These are phyloP conservation scores for Clitarchus hookeri DNA, from an alignment of 2,888 invertebrate species.

Conservation along the genomic window DNA sequence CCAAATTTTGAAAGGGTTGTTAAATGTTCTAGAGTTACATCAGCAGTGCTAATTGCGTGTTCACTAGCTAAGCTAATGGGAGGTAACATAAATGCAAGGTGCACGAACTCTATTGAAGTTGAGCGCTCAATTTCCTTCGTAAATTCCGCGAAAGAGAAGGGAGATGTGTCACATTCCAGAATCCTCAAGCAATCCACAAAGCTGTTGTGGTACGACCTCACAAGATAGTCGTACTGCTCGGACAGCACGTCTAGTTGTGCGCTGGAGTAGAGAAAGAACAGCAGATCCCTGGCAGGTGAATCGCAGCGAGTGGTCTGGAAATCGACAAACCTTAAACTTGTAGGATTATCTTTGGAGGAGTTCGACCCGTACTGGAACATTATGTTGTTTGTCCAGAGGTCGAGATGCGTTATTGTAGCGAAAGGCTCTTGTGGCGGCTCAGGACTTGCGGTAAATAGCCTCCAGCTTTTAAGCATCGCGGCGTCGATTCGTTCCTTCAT, in stretches of 20 bases:
- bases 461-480: neutral
- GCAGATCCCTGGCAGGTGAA: constrained; percentile 11
- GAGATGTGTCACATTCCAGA: neutral
- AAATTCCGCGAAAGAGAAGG: neutral
- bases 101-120: neutral
- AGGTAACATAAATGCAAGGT: neutral
- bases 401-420: neutral
- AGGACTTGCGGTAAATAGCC: neutral
- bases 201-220: neutral
- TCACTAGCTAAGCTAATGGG: neutral
- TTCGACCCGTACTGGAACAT: neutral
- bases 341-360: neutral
- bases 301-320: neutral
- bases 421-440: neutral
- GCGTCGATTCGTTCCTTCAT: neutral
- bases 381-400: constrained; percentile 19
- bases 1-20: neutral
- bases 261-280: neutral
- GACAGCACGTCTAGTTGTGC: neutral
- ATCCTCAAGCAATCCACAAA: neutral
- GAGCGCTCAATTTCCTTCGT: neutral
- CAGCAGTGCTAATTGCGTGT: neutral
- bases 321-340: neutral
- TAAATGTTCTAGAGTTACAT: neutral
- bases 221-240: neutral